Base-by-base conservation (phyloP, 2,888 invertebrate genomes). In the Dynastes tityus region DNA sequence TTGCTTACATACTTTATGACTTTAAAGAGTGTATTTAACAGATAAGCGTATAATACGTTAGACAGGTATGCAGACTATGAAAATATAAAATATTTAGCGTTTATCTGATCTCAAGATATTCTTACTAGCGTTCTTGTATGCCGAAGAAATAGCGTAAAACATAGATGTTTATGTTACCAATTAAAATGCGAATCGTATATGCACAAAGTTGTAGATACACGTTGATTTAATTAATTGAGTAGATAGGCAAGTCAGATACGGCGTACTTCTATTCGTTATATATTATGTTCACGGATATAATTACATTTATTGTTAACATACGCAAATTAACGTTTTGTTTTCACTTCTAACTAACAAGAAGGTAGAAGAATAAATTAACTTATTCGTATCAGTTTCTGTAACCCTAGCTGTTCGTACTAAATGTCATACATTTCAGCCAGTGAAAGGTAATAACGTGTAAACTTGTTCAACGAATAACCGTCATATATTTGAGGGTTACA, bases 171-270 rank as follows among this genome's bases (percentile, higher is more conserved):
- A 70, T 70, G 70, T 70, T 53, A 53, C 32, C 53, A 70, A 70
- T 70, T 70, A 70, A 70, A 70, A 70, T 53, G 53, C 53, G 70
- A 70, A 70, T 32, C 13, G 32, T 29, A 70, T 13, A 11, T 70
- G 53, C n/a, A 55, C 53, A 70, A 70, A 70, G 29, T 70, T 70
- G 70, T 70, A 37, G n/a, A 53, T 70, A 53, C n/a, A 53, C 53
- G 70, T 53, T 70, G 70, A 32, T 70, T 70, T 70, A 70, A 70
- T 70, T 70, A 70, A 70, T 70, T 70, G 70, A 51, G 53, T 70
- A 70, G 70, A 70, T 70, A 53, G 55, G n/a, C 53, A 53, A 32
- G 53, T 32, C 29, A 70, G 70, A 70, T 70, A 70, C 2, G 16
- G 8, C 6, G 45, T 9, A 67, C n/a, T 45, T 11, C 22, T 67